These are phyloP conservation scores for Aphrophora alni DNA, from an alignment of 2,888 invertebrate genomes.

Conservation along the genomic window DNA sequence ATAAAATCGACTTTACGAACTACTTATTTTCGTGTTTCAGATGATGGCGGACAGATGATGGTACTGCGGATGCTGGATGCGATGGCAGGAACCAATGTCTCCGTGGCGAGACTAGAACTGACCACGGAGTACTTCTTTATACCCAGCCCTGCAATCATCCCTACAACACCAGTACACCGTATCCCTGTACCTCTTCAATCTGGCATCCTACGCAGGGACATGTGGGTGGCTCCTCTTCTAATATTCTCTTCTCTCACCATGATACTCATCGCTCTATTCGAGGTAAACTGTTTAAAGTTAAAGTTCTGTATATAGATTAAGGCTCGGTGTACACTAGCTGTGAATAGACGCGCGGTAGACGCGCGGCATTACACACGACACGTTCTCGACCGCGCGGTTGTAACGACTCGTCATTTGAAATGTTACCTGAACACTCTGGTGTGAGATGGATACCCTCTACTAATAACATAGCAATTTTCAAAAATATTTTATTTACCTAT, in stretches of 20 bases:
- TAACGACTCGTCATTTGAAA: no score
- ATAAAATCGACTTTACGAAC: no score
- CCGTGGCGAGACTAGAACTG: constrained; percentile 69
- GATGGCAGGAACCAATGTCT: constrained; percentile 17
- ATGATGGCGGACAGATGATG: constrained; percentile 25
- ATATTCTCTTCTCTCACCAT: constrained; percentile 84
- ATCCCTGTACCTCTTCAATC: constrained; percentile 56
- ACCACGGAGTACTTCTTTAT: constrained; percentile 85
- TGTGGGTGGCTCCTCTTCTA: constrained; percentile 91
- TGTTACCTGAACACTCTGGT: no score
- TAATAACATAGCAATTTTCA: no score
- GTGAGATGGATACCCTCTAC: no score
- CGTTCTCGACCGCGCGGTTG: no score
- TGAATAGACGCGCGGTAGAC: no score
- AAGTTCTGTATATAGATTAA: no score
- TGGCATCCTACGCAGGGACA: constrained; percentile 66
- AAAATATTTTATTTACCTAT: no score
- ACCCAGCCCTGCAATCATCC: constrained; percentile 66
- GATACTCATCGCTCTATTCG: constrained; percentile 84
- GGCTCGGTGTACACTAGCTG: no score
- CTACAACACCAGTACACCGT: constrained; percentile 60
- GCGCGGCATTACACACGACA: no score
- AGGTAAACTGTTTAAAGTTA: constrained; percentile 65
- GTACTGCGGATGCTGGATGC: constrained; percentile 19
- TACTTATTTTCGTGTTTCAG: neutral